phyloP scores from a whole-genome alignment of 1,140 invertebrate species.

The Drosophila nebulosa region DNA sequence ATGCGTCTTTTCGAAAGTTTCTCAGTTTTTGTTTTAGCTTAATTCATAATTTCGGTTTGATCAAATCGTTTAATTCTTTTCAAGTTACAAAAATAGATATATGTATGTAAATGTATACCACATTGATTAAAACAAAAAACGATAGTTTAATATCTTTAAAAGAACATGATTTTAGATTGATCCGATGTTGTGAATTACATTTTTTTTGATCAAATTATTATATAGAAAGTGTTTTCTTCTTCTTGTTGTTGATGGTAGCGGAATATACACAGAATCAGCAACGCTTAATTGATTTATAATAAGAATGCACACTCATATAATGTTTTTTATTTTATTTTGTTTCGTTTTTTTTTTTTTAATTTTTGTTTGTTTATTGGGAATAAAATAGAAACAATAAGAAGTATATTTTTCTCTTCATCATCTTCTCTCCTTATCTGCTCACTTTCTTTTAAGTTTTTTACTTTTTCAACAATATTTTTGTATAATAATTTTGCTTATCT shows the following conservation, averaged over 20 bases:
- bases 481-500: constrained; percentile 21
- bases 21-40: neutral
- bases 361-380: neutral
- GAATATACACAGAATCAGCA: neutral
- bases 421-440: neutral
- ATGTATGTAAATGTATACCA: neutral
- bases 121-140: neutral
- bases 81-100: neutral
- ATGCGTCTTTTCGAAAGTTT: neutral
- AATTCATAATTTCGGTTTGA: neutral
- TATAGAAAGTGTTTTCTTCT: neutral
- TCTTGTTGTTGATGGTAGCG: neutral
- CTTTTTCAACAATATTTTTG: constrained; percentile 18
- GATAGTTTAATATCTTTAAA: neutral
- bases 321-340: neutral
- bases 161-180: neutral
- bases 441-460: neutral
- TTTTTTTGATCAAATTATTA: neutral
- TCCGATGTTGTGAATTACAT: neutral
- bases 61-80: neutral
- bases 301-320: neutral
- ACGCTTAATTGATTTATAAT: neutral
- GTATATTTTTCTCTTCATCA: neutral
- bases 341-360: neutral
- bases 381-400: constrained; percentile 1